These are phyloP conservation scores for Beroe ovata DNA, from an alignment of 37 sponge, comb jelly and placozoan species.

Conservation along the genomic window DNA sequence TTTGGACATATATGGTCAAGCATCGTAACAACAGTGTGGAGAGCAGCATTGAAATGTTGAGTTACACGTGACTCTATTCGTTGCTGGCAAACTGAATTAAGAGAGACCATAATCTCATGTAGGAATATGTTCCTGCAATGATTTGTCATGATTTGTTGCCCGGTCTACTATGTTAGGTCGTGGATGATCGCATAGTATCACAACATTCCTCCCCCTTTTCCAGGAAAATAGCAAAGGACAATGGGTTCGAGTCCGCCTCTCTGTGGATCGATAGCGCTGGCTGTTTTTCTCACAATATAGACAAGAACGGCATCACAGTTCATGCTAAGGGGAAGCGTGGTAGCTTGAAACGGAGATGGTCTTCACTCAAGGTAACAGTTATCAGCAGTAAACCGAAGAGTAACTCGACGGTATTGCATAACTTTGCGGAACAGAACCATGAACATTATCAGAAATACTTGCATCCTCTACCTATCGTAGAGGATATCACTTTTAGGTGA, in stretches of 20 bases:
- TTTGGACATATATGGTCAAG: too few species aligned
- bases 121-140: too few species aligned
- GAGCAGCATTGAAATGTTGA: too few species aligned
- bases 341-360: neutral
- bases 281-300: neutral
- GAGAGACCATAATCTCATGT: too few species aligned
- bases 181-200: too few species aligned
- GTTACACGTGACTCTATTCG: too few species aligned
- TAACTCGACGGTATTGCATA: neutral
- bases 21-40: too few species aligned
- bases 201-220: neutral
- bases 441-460: conserved; percentile 13
- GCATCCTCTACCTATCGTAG: neutral
- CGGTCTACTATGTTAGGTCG: too few species aligned
- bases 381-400: neutral
- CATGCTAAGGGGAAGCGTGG: conserved; percentile 50
- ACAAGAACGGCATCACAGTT: conserved; percentile 50
- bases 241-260: neutral
- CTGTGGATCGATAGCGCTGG: conserved; percentile 13
- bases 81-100: too few species aligned
- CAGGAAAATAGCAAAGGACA: conserved; percentile 30
- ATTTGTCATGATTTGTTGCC: too few species aligned
- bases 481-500: neutral
- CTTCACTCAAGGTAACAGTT: conserved; percentile 4
- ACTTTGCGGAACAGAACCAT: neutral